Evolutionary conservation across 2,113 vertebrate genomes (phyloP).

Genomic region (Condylura cristata): DNA sequence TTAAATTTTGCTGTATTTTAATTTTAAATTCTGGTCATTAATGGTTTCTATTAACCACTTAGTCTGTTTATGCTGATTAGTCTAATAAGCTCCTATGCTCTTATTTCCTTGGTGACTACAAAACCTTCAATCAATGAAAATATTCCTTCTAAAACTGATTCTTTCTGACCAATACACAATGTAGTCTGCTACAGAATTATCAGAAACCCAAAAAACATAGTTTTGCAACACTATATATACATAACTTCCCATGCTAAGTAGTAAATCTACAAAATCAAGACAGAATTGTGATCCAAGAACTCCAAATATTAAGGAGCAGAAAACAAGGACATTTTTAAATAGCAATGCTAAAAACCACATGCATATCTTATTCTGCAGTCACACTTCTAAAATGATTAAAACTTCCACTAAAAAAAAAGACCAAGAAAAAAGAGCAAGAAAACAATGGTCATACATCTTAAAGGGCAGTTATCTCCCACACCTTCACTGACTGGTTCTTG

Average conservation of each 20-base stretch:
- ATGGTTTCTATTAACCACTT: not conserved
- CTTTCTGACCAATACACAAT: not conserved
- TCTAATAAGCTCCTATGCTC: too few relatives aligned
- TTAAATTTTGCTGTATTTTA: slow-evolving; percentile 20
- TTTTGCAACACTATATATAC: not conserved
- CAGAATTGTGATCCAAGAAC: not conserved
- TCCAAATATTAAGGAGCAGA: slow-evolving; percentile 19
- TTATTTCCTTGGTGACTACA: not conserved
- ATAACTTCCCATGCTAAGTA: slow-evolving; percentile 5
- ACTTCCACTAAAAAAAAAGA: not conserved
- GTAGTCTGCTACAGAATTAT: slow-evolving; percentile 5
- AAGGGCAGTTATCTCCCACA: not conserved
- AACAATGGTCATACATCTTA: not conserved
- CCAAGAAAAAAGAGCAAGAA: slow-evolving; percentile 5
- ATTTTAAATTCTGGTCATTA: not conserved
- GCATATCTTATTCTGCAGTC: not conserved
- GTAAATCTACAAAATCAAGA: slow-evolving; percentile 40
- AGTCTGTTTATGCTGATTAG: not conserved
- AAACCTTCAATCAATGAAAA: slow-evolving; percentile 53
- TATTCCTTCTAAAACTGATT: slow-evolving; percentile 32
- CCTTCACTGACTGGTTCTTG: not conserved
- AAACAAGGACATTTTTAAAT: slow-evolving; percentile 11
- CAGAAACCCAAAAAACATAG: not conserved
- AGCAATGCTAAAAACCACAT: slow-evolving; percentile 49
- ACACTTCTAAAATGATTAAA: slow-evolving; percentile 9